Percentiles rank a stretch among this genome's conserved stretches.
These are phyloP conservation scores for Penelope pileata DNA, from an alignment of 2,113 vertebrate genomes.

Conservation along the genomic window DNA sequence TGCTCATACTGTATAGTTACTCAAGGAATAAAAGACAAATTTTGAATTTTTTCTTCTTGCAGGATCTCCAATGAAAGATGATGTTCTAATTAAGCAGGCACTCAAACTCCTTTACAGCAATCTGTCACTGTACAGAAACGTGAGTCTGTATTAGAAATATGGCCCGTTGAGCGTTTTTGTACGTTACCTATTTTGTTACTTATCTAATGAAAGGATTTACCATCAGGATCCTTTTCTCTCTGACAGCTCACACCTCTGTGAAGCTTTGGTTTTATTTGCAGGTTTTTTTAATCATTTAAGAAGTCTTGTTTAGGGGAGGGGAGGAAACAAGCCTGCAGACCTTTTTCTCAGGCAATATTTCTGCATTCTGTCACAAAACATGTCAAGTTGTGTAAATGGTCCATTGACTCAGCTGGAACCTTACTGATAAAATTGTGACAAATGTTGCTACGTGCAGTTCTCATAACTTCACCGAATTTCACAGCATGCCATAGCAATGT, in stretches of 20 bases:
- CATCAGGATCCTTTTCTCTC: background rate
- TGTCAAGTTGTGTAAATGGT: background rate
- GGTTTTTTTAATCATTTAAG: background rate
- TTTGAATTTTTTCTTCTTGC: background rate
- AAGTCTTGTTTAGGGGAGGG: background rate
- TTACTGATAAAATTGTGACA: background rate
- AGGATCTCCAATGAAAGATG: conserved; percentile 51
- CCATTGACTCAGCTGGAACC: background rate
- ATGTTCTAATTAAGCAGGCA: conserved; percentile 36
- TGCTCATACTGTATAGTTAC: background rate
- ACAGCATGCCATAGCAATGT: background rate
- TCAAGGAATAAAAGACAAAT: background rate
- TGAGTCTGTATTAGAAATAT: conserved; percentile 15
- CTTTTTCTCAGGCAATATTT: background rate
- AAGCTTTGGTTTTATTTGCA: background rate
- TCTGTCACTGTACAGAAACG: background rate
- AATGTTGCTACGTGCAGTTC: background rate
- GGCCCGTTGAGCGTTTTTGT: background rate
- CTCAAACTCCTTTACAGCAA: conserved; percentile 57
- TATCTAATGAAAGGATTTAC: background rate
- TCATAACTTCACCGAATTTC: too few species aligned
- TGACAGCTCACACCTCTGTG: background rate
- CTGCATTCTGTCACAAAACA: background rate
- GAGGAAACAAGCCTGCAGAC: background rate
- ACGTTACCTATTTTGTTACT: background rate